Percentiles rank a stretch among this genome's conserved stretches.
These are phyloP conservation scores for Phaethon lepturus DNA, from an alignment of 2,113 vertebrate species.

Conservation along the genomic window DNA sequence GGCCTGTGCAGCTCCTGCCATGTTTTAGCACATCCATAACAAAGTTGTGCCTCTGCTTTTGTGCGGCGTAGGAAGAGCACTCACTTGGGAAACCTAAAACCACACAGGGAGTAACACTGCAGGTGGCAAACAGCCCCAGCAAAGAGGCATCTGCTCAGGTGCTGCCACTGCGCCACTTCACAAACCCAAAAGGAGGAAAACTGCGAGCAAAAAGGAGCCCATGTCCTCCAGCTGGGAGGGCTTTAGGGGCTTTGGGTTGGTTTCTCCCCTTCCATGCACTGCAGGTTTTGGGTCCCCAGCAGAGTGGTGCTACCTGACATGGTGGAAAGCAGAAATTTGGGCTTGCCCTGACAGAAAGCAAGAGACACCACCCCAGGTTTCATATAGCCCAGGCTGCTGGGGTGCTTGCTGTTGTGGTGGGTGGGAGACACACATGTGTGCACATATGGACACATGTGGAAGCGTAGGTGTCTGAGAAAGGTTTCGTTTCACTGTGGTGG, in stretches of 20 bases:
- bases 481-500: conserved; percentile 85
- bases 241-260: neutral
- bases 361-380: neutral
- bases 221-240: accelerated
- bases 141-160: neutral
- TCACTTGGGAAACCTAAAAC: neutral
- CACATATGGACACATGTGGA: accelerated
- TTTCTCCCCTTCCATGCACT: neutral
- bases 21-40: neutral
- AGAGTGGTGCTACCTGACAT: neutral
- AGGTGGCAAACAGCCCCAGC: neutral
- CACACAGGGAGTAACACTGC: accelerated
- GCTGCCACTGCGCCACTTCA: neutral
- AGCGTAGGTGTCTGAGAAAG: neutral
- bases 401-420: accelerated
- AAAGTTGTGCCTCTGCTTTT: neutral
- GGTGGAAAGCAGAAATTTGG: neutral
- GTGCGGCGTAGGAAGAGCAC: neutral
- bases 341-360: neutral
- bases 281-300: neutral
- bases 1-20: accelerated
- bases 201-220: neutral
- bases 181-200: neutral
- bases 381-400: neutral
- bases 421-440: accelerated